These are phyloP conservation scores for Elysia chlorotica DNA, from an alignment of 1,140 invertebrate species.

Conservation along the genomic window DNA sequence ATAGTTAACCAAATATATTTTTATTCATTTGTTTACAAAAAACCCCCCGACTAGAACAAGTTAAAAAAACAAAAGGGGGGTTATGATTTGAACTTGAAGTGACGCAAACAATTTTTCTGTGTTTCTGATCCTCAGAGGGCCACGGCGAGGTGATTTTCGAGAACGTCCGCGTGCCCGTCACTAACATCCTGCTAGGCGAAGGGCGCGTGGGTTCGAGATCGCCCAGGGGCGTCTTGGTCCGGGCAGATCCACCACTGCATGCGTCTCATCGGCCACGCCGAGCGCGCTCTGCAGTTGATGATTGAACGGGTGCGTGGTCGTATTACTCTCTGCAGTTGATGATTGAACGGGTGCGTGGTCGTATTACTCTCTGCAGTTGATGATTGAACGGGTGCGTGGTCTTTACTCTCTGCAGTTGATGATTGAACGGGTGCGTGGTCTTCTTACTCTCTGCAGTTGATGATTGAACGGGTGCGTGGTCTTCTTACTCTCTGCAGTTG, in stretches of 20 bases:
- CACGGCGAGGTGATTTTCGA: conserved; percentile 64
- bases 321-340: too few relatives aligned
- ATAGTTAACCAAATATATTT: too few relatives aligned
- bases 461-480: not conserved
- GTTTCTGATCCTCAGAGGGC: conserved; percentile 53
- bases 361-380: not conserved
- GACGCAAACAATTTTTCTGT: too few relatives aligned
- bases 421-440: not conserved
- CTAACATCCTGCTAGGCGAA: conserved; percentile 63
- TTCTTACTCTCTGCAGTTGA: too few relatives aligned
- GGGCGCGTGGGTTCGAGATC: conserved; percentile 65
- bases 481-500: not conserved
- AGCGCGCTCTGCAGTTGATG: conserved; percentile 61
- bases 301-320: conserved; percentile 57
- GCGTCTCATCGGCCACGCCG: conserved; percentile 62
- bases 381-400: not conserved
- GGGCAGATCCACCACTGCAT: conserved; percentile 66
- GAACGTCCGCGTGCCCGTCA: conserved; percentile 61
- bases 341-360: not conserved
- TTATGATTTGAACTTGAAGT: too few relatives aligned
- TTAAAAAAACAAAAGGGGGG: too few relatives aligned
- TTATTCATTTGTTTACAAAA: too few relatives aligned
- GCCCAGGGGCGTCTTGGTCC: conserved; percentile 65
- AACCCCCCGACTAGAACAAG: too few relatives aligned
- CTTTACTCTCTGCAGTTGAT: not conserved